phyloP scores from a whole-genome alignment of 2,797 vertebrate genomes.

The Esox masquinongy region DNA sequence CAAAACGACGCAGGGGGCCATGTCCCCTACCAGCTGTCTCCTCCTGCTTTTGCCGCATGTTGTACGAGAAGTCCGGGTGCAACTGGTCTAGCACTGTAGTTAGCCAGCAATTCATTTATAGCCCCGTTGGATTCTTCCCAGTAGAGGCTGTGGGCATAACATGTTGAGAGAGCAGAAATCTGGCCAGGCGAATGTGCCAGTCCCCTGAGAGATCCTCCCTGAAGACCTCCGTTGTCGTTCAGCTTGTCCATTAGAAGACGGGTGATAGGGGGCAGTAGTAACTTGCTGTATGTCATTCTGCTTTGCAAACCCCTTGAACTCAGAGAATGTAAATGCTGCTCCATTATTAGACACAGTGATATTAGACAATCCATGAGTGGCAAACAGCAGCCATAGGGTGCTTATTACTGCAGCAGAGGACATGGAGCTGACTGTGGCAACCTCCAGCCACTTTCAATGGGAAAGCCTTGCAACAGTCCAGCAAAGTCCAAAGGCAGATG shows the following conservation, averaged over 20 bases:
- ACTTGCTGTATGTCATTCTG: too few relatives aligned
- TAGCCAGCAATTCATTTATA: conserved; percentile 14
- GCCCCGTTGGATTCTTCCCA: conserved; percentile 20
- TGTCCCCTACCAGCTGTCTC: background rate
- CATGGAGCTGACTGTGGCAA: background rate
- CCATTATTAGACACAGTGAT: background rate
- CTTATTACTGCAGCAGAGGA: background rate
- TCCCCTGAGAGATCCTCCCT: conserved; percentile 19
- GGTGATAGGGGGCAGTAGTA: too few relatives aligned
- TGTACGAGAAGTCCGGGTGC: conserved; percentile 4
- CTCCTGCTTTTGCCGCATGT: conserved; percentile 14
- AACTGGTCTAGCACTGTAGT: conserved; percentile 18
- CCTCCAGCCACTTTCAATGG: background rate
- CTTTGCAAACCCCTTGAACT: too few relatives aligned
- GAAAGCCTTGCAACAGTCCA: background rate
- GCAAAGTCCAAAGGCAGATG: background rate
- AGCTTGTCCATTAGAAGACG: conserved; percentile 9
- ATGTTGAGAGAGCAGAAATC: conserved; percentile 16
- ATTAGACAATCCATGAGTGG: background rate
- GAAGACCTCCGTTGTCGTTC: conserved; percentile 13
- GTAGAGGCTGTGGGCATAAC: conserved; percentile 16
- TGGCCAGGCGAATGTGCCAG: background rate
- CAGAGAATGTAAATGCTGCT: too few relatives aligned
- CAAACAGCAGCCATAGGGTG: background rate
- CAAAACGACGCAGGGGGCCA: background rate